Percentiles rank a stretch among this genome's conserved stretches.
phyloP scores from a whole-genome alignment of 2,113 vertebrate species.

The Tretioscincus oriximinensis region DNA sequence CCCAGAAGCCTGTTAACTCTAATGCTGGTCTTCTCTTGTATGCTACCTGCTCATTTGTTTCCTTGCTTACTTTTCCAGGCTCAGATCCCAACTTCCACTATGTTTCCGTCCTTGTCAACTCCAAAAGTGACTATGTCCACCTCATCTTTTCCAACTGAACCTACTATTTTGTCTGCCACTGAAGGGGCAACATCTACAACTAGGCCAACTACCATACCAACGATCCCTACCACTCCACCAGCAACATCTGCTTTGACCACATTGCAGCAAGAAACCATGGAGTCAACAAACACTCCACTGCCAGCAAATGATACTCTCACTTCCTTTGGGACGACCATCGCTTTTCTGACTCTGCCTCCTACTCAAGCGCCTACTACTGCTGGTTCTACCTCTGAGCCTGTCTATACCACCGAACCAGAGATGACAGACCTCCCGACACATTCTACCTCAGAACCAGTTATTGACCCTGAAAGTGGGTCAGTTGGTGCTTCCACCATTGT shows the following conservation, averaged over 20 bases:
- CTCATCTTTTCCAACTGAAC: constrained; percentile 3
- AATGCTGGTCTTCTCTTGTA: constrained; percentile 28
- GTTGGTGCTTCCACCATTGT: constrained; percentile 40
- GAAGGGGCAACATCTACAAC: constrained; percentile 44
- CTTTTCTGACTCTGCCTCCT: constrained; percentile 49
- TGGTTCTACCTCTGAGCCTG: constrained; percentile 36
- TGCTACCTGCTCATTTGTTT: not conserved
- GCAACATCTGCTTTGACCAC: not conserved
- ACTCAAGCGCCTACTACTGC: constrained; percentile 61
- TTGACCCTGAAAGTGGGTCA: constrained; percentile 33
- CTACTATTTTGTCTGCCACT: constrained; percentile 34
- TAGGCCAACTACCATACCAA: constrained; percentile 53
- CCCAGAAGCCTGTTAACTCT: too few species aligned
- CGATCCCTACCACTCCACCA: constrained; percentile 12
- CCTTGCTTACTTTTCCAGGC: constrained; percentile 53
- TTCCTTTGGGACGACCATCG: constrained; percentile 47
- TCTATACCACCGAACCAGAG: constrained; percentile 41
- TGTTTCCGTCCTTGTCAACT: constrained; percentile 63
- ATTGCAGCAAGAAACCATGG: constrained; percentile 13
- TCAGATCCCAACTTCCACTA: constrained; percentile 52
- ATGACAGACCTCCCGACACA: not conserved
- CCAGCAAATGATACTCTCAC: not conserved
- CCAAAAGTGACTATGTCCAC: constrained; percentile 47
- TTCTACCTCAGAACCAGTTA: constrained; percentile 39
- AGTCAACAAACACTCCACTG: not conserved